Evolutionary conservation across 2,888 invertebrate species (phyloP).

Genomic region (Ectemnius continuus): DNA sequence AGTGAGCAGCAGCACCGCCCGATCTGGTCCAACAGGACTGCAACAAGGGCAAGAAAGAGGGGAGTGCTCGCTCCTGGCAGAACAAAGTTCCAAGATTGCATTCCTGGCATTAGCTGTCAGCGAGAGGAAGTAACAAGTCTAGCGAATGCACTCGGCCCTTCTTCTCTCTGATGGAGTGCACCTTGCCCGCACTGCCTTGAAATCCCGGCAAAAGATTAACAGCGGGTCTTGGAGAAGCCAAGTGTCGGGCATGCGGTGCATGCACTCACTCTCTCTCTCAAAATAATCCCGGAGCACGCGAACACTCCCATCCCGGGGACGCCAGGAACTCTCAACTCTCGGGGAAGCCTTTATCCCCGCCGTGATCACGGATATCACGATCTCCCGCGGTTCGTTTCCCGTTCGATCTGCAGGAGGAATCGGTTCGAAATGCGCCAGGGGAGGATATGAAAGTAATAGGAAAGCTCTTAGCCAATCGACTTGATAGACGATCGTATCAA

Average conservation of each 20-base stretch:
- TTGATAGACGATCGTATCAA: neutral
- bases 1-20: too few species aligned
- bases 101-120: slow-evolving; percentile 20
- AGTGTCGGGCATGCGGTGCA: neutral
- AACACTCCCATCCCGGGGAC: neutral
- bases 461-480: slow-evolving; percentile 8
- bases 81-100: neutral
- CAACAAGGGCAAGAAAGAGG: neutral
- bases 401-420: neutral
- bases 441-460: neutral
- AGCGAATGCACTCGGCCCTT: neutral
- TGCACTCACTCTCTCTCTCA: too few species aligned
- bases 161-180: slow-evolving; percentile 39
- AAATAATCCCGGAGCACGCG: neutral
- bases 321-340: too few species aligned
- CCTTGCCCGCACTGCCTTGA: slow-evolving; percentile 32
- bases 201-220: slow-evolving; percentile 16
- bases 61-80: neutral
- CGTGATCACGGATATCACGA: neutral
- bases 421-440: neutral
- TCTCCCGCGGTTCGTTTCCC: neutral
- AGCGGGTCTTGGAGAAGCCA: neutral
- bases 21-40: neutral
- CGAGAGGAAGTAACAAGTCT: slow-evolving; percentile 6
- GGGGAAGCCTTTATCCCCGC: neutral